Evolutionary conservation across 2,888 invertebrate species (phyloP).

Genomic region (Hermaeophaga mercurialis): DNA sequence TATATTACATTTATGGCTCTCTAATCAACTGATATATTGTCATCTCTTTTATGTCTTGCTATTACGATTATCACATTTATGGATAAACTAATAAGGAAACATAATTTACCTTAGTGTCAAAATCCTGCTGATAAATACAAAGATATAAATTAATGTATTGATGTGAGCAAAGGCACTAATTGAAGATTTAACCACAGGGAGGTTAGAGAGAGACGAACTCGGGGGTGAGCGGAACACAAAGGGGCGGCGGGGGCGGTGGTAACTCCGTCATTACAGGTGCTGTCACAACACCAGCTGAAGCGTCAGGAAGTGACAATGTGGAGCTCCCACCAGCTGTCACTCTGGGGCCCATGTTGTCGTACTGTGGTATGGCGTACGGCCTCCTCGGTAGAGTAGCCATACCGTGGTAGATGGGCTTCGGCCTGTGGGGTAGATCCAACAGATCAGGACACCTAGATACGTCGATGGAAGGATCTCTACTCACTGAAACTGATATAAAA

Average conservation of each 20-base stretch:
- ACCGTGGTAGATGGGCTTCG: constrained; percentile 56
- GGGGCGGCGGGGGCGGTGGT: constrained; percentile 64
- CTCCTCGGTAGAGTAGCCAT: constrained; percentile 58
- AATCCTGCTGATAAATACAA: constrained; percentile 16
- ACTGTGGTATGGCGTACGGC: constrained; percentile 58
- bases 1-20: no score
- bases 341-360: constrained; percentile 89
- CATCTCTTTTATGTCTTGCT: no score
- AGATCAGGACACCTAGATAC: constrained; percentile 81
- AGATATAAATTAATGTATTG: constrained; percentile 39
- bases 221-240: constrained; percentile 63
- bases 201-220: constrained; percentile 64
- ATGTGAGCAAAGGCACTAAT: constrained; percentile 60
- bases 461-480: constrained; percentile 71
- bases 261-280: constrained; percentile 56
- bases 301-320: constrained; percentile 79
- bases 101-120: constrained; percentile 17
- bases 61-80: constrained; percentile 14
- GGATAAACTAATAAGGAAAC: background rate
- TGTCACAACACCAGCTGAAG: constrained; percentile 45
- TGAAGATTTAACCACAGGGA: constrained; percentile 56
- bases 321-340: constrained; percentile 89
- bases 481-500: constrained; percentile 81
- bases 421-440: constrained; percentile 70
- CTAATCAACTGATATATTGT: no score